Conservation (phyloP, 2,113 vertebrate species). For the Tiliqua scincoides region DNA sequence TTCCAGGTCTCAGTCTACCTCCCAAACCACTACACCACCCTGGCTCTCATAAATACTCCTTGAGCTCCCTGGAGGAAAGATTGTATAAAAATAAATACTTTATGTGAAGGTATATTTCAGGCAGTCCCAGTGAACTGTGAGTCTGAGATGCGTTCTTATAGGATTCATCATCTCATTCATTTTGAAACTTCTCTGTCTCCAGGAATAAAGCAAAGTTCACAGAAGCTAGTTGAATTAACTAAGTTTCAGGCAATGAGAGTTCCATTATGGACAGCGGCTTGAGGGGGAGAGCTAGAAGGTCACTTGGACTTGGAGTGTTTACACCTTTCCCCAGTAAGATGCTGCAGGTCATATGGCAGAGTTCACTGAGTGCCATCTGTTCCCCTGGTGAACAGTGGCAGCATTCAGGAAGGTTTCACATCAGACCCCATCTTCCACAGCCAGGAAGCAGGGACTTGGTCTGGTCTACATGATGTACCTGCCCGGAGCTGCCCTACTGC, state of each 20-base stretch:
- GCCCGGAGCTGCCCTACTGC: not conserved
- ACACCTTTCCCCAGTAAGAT: not conserved
- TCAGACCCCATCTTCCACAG: not conserved
- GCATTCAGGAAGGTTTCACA: not conserved
- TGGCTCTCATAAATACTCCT: no score
- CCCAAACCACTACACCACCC: no score
- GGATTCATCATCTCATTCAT: not conserved
- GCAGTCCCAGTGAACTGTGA: conserved; percentile 11
- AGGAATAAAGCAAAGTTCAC: not conserved
- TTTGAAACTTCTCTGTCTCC: not conserved
- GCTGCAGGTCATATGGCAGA: not conserved
- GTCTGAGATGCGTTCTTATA: not conserved
- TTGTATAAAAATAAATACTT: no score
- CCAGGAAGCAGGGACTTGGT: not conserved
- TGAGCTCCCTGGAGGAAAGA: no score
- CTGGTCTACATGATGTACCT: not conserved
- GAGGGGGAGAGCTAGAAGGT: not conserved
- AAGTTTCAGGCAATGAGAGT: not conserved
- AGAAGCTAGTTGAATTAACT: not conserved
- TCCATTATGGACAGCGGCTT: not conserved
- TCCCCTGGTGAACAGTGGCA: not conserved
- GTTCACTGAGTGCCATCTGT: no score
- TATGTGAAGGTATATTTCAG: conserved; percentile 41
- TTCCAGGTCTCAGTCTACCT: no score
- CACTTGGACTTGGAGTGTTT: not conserved